Percentiles rank a stretch among this genome's conserved stretches.
Evolutionary conservation across 2,888 invertebrate genomes (phyloP).

Genomic region (Rhagium mordax): DNA sequence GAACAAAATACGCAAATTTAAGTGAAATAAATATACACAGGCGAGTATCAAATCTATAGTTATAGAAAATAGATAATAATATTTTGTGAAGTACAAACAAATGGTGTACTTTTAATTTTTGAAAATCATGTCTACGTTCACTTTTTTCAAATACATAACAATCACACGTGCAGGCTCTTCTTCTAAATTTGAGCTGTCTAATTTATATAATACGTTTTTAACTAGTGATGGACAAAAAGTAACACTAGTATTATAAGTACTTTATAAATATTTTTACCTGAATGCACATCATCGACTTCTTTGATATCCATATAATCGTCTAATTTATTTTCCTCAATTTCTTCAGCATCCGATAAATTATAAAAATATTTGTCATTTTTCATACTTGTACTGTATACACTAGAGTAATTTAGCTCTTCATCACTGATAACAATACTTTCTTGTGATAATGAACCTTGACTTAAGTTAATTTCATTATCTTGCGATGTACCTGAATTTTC

Average conservation of each 20-base stretch:
- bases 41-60: no score
- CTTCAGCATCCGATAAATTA: background rate
- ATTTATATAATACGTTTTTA: no score
- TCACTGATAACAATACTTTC: constrained; percentile 70
- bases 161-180: no score
- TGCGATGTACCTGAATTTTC: background rate
- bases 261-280: constrained; percentile 29
- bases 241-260: background rate
- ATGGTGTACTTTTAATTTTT: no score
- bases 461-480: background rate
- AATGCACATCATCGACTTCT: constrained; percentile 29
- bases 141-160: no score
- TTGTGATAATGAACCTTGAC: constrained; percentile 48
- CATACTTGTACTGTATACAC: constrained; percentile 63
- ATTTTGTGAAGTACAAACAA: no score
- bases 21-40: background rate
- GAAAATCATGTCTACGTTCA: no score
- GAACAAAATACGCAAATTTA: background rate
- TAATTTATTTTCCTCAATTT: background rate
- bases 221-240: background rate
- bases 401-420: constrained; percentile 78
- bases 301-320: constrained; percentile 23
- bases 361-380: constrained; percentile 3
- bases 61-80: no score
- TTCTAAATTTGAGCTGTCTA: no score